Evolutionary conservation across 2,888 invertebrate species (phyloP).

Genomic region (Phortica magna): DNA sequence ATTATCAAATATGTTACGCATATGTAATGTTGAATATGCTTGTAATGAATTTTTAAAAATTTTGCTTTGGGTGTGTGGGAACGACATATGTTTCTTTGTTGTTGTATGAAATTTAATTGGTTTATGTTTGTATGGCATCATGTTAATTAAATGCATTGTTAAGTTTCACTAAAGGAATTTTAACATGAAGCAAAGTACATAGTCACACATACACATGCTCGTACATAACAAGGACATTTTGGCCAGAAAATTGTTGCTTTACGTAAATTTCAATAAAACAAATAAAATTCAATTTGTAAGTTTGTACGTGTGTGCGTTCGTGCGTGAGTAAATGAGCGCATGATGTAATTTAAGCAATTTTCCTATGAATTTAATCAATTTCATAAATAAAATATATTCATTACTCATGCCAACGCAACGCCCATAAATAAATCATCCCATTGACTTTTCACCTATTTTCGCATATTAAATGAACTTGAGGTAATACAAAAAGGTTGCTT

Average conservation of each 20-base stretch:
- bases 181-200: too few species aligned
- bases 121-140: constrained; percentile 21
- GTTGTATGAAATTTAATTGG: not conserved
- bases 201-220: not conserved
- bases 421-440: constrained; percentile 5
- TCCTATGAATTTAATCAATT: constrained; percentile 1
- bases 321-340: not conserved
- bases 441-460: constrained; percentile 12
- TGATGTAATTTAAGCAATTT: not conserved
- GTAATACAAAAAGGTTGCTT: not conserved
- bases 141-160: constrained; percentile 26
- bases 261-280: constrained; percentile 8
- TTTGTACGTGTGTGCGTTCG: not conserved
- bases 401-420: not conserved
- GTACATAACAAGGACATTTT: not conserved
- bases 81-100: constrained; percentile 16
- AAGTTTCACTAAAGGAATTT: not conserved
- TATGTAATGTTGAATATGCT: constrained; percentile 27
- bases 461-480: not conserved
- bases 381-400: constrained; percentile 10
- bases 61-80: not conserved
- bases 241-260: not conserved
- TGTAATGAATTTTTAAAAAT: not conserved
- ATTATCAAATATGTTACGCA: constrained; percentile 34
- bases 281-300: not conserved